Percentiles rank a stretch among this genome's conserved stretches.
phyloP scores from a whole-genome alignment of 2,888 invertebrate species.

The Drosophila neotestacea region DNA sequence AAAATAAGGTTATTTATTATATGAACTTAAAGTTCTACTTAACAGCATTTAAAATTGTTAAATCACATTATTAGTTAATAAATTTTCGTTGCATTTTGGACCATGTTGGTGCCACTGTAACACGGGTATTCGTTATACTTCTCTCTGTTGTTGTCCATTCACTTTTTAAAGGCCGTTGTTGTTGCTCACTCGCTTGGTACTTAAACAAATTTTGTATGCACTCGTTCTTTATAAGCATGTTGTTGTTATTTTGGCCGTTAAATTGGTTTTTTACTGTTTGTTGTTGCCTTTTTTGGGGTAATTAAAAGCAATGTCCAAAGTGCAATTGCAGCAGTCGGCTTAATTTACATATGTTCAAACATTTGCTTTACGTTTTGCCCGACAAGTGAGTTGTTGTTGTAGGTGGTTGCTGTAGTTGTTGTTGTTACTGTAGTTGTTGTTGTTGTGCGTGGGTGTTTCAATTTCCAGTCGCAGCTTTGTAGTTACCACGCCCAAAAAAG shows the following conservation, averaged over 20 bases:
- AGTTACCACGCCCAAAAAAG: conserved; percentile 54
- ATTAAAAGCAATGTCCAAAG: conserved; percentile 77
- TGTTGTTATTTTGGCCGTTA: conserved; percentile 14
- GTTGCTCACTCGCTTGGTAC: conserved; percentile 37
- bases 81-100: conserved; percentile 3
- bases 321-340: conserved; percentile 73
- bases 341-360: conserved; percentile 72
- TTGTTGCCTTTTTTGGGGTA: conserved; percentile 59
- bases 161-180: conserved; percentile 57
- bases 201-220: conserved; percentile 43
- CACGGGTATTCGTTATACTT: conserved; percentile 5
- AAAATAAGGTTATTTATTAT: too few species aligned
- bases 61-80: not conserved
- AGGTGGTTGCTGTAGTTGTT: conserved; percentile 20
- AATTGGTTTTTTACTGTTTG: conserved; percentile 13
- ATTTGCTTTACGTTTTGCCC: conserved; percentile 51
- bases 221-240: conserved; percentile 49
- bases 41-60: too few species aligned
- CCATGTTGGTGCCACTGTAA: conserved; percentile 18
- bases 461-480: conserved; percentile 66
- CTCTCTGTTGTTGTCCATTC: conserved; percentile 45
- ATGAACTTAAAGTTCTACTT: too few species aligned
- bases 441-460: conserved; percentile 68
- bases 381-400: conserved; percentile 22
- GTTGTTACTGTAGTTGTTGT: conserved; percentile 20